phyloP scores from a whole-genome alignment of 2,888 invertebrate species.

The Anoncus sp. region DNA sequence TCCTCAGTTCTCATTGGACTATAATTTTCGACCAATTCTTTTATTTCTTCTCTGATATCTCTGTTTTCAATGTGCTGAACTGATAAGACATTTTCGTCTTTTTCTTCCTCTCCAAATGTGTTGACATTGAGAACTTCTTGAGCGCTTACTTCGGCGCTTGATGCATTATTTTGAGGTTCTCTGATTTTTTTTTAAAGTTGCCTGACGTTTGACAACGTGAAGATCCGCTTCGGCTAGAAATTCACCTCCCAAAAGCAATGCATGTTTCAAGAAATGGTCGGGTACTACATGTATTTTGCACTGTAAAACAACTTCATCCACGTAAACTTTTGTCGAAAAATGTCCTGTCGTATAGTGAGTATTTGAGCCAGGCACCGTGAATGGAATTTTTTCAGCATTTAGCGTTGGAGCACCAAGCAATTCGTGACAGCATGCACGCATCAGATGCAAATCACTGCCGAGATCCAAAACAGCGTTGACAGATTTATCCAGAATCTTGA shows the following conservation, averaged over 20 bases:
- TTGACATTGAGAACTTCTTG: constrained; percentile 3
- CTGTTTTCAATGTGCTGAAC: neutral
- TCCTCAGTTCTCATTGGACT: neutral
- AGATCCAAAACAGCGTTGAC: neutral
- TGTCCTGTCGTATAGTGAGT: neutral
- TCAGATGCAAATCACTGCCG: neutral
- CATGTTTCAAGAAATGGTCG: constrained; percentile 46
- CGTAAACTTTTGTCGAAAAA: neutral
- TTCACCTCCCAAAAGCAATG: constrained; percentile 54
- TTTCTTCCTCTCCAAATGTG: neutral
- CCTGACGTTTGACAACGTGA: constrained; percentile 33
- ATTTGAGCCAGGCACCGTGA: neutral
- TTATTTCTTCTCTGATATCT: neutral
- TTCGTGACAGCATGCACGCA: neutral
- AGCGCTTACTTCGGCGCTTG: neutral
- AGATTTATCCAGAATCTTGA: neutral
- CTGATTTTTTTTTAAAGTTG: constrained; percentile 5
- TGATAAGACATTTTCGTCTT: neutral
- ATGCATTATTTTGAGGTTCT: neutral
- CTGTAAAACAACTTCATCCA: neutral
- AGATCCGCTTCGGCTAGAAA: constrained; percentile 49
- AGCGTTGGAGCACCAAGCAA: neutral
- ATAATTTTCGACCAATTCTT: neutral
- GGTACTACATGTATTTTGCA: constrained; percentile 47
- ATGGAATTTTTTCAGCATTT: neutral